Base-by-base conservation (phyloP, 2,113 vertebrate species). In the Phyllostomus discolor region DNA sequence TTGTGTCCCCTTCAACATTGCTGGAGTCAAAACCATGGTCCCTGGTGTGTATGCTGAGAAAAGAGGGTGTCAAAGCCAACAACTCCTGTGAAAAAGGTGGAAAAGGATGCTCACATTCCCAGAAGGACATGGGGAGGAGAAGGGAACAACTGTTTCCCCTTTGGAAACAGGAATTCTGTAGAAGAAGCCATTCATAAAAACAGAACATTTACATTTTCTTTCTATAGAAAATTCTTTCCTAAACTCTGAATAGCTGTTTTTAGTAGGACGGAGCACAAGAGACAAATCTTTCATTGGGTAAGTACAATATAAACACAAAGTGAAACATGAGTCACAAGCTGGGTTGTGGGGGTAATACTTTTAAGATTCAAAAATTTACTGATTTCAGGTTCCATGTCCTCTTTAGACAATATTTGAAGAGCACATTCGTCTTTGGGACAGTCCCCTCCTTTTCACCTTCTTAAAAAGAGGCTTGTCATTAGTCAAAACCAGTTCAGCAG, bases 131-230 rank as follows among this genome's bases (percentile, higher is more conserved):
- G 3, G 4, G 9, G n/a, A 28, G 2, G 48, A 17, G 8, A 22
- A 78, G 43, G 59, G 11, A 84, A 89, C 50, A 76, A 88, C 4
- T 33, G 26, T 46, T 88, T 78, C 89, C n/a, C 66, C 89, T 78
- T 75, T 84, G 82, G 75, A 92, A 95, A 96, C 9, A 79, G 70
- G 92, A 72, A 95, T 88, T 94, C 50, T 91, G 24, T 72, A n/a
- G 59, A 94, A 94, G 43, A 88, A 89, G 48, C 64, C 72, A 66
- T 64, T 97, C 69, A 79, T 43, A 90, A 84, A 97, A 98, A 78
- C 9, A 90, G 38, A 91, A 67, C 24, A 83, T 72, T 76, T 67
- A 48, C 57, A 52, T 83, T 57, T 48, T 14, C 35, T 50, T 91
- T 72, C 72, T 79, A 85, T 73, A 88, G 64, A 57, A 88, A 88